phyloP scores from a whole-genome alignment of 2,888 invertebrate species.

The Beris chalybata region DNA sequence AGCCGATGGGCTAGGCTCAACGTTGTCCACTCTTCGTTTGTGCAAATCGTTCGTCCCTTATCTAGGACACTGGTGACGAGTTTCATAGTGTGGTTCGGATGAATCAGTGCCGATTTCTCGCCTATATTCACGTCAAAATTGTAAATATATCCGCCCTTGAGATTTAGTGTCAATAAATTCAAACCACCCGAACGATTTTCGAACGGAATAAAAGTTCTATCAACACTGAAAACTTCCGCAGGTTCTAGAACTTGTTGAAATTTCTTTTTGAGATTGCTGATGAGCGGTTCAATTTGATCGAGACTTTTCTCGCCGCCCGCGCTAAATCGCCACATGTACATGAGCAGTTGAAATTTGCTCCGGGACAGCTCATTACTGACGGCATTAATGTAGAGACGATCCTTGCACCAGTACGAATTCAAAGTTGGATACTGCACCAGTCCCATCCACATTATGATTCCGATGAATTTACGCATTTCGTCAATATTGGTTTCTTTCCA shows the following conservation, averaged over 20 bases:
- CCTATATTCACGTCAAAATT: slow-evolving; percentile 5
- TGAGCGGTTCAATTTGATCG: slow-evolving; percentile 31
- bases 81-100: not conserved
- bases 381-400: slow-evolving; percentile 33
- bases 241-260: slow-evolving; percentile 34
- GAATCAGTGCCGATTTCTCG: not conserved
- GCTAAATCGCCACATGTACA: slow-evolving; percentile 34
- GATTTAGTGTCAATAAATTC: not conserved
- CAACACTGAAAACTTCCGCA: slow-evolving; percentile 33
- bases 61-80: not conserved
- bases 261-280: slow-evolving; percentile 33
- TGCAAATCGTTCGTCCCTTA: slow-evolving; percentile 12
- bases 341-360: slow-evolving; percentile 37
- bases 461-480: slow-evolving; percentile 36
- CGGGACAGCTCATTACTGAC: slow-evolving; percentile 34
- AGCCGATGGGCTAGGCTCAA: slow-evolving; percentile 1
- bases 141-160: slow-evolving; percentile 20
- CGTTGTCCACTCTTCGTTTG: slow-evolving; percentile 8
- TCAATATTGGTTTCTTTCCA: slow-evolving; percentile 30
- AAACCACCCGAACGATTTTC: slow-evolving; percentile 3
- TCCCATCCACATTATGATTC: slow-evolving; percentile 39
- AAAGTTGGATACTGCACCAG: slow-evolving; percentile 37
- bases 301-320: slow-evolving; percentile 28
- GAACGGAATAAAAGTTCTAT: slow-evolving; percentile 36
- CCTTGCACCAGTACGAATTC: slow-evolving; percentile 35